Evolutionary conservation across 2,113 vertebrate genomes (phyloP).

Genomic region (Takifugu flavidus): DNA sequence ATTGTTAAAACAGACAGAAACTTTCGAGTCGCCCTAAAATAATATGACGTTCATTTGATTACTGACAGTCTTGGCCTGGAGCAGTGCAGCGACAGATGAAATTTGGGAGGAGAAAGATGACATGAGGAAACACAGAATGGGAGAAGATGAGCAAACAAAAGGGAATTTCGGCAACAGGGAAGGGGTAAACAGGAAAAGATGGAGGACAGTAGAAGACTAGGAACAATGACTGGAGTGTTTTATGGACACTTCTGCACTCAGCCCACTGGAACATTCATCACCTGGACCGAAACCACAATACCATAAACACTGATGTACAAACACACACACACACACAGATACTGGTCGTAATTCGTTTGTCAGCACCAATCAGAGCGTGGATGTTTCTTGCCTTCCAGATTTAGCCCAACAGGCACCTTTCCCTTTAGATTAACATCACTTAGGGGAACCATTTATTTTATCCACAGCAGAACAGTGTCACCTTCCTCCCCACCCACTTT

Average conservation of each 20-base stretch:
- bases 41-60: slow-evolving; percentile 51
- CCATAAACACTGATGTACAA: slow-evolving; percentile 22
- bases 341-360: too few species aligned
- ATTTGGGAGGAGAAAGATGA: slow-evolving; percentile 10
- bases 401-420: too few species aligned
- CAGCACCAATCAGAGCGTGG: slow-evolving; percentile 5
- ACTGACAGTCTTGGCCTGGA: slow-evolving; percentile 25
- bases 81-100: slow-evolving; percentile 8
- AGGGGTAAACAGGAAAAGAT: slow-evolving; percentile 32
- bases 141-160: not conserved
- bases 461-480: too few species aligned
- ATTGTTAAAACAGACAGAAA: slow-evolving; percentile 32
- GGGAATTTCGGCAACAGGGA: slow-evolving; percentile 21
- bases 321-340: slow-evolving; percentile 24
- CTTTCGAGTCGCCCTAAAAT: slow-evolving; percentile 47
- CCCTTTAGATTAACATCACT: too few species aligned
- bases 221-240: slow-evolving; percentile 29
- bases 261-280: slow-evolving; percentile 51
- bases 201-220: slow-evolving; percentile 15
- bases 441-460: too few species aligned
- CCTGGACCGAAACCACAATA: slow-evolving; percentile 36
- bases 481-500: too few species aligned
- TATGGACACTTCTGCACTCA: slow-evolving; percentile 51
- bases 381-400: too few species aligned
- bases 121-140: slow-evolving; percentile 9